A percentile compares a stretch with the other conserved stretches of the same genome.
These are phyloP conservation scores for Bolinopsis microptera DNA, from an alignment of 37 sponge, comb jelly and placozoan species.

Conservation along the genomic window DNA sequence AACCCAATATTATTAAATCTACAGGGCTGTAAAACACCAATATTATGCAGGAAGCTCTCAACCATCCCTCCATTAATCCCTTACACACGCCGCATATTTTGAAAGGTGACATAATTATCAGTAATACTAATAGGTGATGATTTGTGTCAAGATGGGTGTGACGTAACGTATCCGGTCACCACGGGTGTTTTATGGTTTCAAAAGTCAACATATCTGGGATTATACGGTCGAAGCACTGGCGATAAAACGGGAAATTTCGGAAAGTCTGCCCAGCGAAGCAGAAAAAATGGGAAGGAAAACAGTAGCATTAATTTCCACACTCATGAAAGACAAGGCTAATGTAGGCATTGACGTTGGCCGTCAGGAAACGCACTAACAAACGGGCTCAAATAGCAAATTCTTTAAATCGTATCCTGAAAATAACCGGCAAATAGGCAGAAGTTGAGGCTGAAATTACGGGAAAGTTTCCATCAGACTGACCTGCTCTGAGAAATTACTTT, in stretches of 20 bases:
- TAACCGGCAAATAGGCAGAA: neutral
- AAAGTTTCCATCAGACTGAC: neutral
- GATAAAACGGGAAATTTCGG: too few species aligned
- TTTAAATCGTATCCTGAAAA: too few species aligned
- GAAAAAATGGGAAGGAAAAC: neutral
- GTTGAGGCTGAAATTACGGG: neutral
- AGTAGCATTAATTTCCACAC: neutral
- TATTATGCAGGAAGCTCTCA: too few species aligned
- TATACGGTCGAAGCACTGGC: neutral
- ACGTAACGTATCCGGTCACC: neutral
- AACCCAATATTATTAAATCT: too few species aligned
- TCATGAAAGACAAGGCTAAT: neutral
- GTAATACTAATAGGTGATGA: neutral
- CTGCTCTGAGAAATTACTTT: conserved; percentile 63
- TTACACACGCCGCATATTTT: neutral
- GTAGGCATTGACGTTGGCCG: neutral
- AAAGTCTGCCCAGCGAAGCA: neutral
- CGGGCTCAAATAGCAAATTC: too few species aligned
- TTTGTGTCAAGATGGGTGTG: neutral
- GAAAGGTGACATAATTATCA: neutral
- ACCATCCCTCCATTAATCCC: too few species aligned
- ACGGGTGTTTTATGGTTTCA: neutral
- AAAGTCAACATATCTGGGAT: neutral
- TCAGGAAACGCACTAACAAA: too few species aligned
- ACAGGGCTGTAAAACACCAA: too few species aligned